Conservation (phyloP, 2,888 invertebrate species). For the Siphlonurus alternatus region DNA sequence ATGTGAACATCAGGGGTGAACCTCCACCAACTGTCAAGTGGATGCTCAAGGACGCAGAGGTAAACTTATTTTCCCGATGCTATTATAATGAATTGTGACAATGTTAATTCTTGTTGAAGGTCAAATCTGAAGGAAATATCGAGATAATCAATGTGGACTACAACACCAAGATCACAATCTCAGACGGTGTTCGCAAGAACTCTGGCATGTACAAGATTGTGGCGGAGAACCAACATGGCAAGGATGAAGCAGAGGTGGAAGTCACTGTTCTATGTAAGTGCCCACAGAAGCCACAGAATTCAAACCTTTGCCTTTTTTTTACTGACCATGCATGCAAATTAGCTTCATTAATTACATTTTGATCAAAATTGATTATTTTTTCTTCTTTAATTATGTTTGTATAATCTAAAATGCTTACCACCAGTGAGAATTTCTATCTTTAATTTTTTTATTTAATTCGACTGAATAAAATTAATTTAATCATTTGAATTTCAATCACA, state of each 20-base stretch:
- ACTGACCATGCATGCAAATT: background rate
- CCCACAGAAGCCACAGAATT: background rate
- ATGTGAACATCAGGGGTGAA: slow-evolving; percentile 88
- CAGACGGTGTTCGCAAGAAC: slow-evolving; percentile 61
- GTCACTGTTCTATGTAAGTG: slow-evolving; percentile 62
- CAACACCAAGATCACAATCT: slow-evolving; percentile 72
- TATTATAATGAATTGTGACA: background rate
- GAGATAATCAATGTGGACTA: slow-evolving; percentile 76
- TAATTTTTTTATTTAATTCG: too few species aligned
- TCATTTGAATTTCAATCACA: too few species aligned
- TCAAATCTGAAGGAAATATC: slow-evolving; percentile 48
- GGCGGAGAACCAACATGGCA: slow-evolving; percentile 81
- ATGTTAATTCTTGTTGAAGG: slow-evolving; percentile 14
- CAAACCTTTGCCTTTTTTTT: background rate
- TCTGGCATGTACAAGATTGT: slow-evolving; percentile 80
- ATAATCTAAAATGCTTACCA: too few species aligned
- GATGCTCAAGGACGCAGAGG: slow-evolving; percentile 65
- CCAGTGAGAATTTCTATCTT: too few species aligned
- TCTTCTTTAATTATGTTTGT: too few species aligned
- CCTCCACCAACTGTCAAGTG: slow-evolving; percentile 88
- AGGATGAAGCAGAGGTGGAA: slow-evolving; percentile 86
- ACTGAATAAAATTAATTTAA: too few species aligned
- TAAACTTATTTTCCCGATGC: slow-evolving; percentile 12
- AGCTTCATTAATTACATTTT: slow-evolving; percentile 7
- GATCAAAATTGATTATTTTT: too few species aligned